Evolutionary conservation across 1,140 invertebrate species (phyloP), one percentile per base, ranked within the genome.

Genomic region (Drosophila grimshawi): DNA sequence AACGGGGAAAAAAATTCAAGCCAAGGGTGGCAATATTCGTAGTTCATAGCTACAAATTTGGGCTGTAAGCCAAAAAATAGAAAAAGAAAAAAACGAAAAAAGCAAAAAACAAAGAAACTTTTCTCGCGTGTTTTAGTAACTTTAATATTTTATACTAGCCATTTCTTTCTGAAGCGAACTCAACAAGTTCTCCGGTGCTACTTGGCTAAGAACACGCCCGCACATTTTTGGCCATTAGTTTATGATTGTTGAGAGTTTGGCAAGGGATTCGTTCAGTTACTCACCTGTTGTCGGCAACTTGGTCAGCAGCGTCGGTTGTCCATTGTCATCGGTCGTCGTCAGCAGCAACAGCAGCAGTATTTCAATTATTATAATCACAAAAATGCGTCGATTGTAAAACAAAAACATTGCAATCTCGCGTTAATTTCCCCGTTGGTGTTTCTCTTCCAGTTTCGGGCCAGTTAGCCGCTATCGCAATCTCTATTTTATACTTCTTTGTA

Each of bases 61-160:
- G 71, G 59, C 62, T 46, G 63, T 32, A 60, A 52, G 69, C 62
- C 81, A 67, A 80, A 81, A 78, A 80, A 60, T 68, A 51, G 30
- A 41, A 37, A 10, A 48, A 64, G 5, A 33, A 33, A 33, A 33
- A 33, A 33, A 33, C 4, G 10, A 43, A 43, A 76, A 60, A 74
- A 51, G 19, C 19, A 37, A 10, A 48, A 33, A 33, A 33, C 4
- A 43, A 43, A 8, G 39, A 43, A 83, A 86, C 60, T 86, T 86
- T 88, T 85, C 83, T 86, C 73, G 83, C 83, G 83, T 86, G 83
- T 88, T 86, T 88, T 83, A 83, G 72, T 80, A 83, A 86, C 83
- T 86, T 86, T 80, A 86, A 86, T 86, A 86, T 86, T 86, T 86
- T 78, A 88, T 86, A 86, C 77, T 83, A 73, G 72, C 81, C 83